Percentiles rank a stretch among this genome's conserved stretches.
Conservation (phyloP, 2,113 vertebrate species). For the Cyanoderma ruficeps region DNA sequence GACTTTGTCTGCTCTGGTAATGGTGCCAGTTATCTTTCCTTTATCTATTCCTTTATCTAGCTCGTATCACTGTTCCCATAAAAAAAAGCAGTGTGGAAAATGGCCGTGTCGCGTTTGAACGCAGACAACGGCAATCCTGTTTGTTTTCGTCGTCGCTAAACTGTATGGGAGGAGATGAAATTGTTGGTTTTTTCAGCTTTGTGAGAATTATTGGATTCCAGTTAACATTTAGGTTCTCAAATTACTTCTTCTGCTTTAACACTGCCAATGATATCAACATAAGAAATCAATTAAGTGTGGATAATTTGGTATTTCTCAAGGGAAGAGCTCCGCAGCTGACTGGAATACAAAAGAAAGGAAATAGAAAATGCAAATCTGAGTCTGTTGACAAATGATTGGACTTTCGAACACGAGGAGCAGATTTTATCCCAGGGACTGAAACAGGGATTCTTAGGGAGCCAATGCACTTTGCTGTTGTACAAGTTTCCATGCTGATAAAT, state of each 20-base stretch:
- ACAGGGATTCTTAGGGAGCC: not conserved
- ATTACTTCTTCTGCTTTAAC: constrained; percentile 1
- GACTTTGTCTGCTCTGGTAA: constrained; percentile 93
- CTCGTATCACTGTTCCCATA: not conserved
- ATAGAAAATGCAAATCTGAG: constrained; percentile 13
- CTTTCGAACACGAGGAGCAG: not conserved
- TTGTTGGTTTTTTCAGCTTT: constrained; percentile 16
- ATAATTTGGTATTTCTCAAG: constrained; percentile 36
- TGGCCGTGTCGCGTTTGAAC: not conserved
- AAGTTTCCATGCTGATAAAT: not conserved
- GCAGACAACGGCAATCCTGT: not conserved
- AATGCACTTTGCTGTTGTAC: not conserved
- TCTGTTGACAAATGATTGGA: not conserved
- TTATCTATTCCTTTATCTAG: not conserved
- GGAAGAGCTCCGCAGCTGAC: not conserved
- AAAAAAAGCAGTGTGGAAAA: not conserved
- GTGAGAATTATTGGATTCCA: constrained; percentile 22
- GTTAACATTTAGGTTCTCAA: constrained; percentile 19
- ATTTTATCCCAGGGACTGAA: not conserved
- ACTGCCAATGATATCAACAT: not conserved
- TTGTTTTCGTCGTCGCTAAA: not conserved
- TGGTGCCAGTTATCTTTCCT: not conserved
- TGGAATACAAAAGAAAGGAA: constrained; percentile 25
- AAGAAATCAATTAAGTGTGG: constrained; percentile 45
- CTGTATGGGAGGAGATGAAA: not conserved